Conservation (phyloP, 2,113 vertebrate genomes). For the Rhinolophus sinicus region DNA sequence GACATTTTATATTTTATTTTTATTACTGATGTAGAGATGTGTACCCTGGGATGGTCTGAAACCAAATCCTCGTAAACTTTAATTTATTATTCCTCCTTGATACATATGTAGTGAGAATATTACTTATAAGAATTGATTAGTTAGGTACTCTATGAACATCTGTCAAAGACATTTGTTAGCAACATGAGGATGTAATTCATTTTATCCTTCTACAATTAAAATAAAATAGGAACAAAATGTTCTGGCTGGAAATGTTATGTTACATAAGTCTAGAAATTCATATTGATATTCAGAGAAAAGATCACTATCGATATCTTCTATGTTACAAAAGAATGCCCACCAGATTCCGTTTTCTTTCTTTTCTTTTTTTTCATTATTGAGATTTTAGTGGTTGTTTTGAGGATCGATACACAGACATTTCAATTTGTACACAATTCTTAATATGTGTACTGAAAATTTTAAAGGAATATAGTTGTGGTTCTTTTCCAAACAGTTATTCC, state of each 20-base stretch:
- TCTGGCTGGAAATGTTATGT: neutral
- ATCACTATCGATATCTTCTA: neutral
- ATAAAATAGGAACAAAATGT: neutral
- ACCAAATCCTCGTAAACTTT: neutral
- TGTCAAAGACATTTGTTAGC: neutral
- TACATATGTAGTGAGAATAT: neutral
- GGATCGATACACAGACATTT: neutral
- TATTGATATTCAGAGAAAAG: neutral
- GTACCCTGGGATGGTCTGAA: neutral
- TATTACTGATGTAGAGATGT: neutral
- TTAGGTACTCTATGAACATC: neutral
- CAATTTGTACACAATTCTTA: neutral
- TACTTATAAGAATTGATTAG: neutral
- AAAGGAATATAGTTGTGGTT: neutral
- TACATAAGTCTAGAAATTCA: neutral
- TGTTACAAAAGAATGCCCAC: neutral
- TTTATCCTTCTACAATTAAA: slow-evolving; percentile 41
- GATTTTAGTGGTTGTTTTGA: neutral
- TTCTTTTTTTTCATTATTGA: neutral
- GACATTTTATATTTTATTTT: neutral
- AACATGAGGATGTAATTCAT: neutral
- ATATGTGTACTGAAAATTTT: neutral
- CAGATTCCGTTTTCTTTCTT: neutral
- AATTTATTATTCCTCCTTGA: neutral
- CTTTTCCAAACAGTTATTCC: neutral